Conservation (phyloP, 2,888 invertebrate genomes). For the Stenoptilia bipunctidactyla region DNA sequence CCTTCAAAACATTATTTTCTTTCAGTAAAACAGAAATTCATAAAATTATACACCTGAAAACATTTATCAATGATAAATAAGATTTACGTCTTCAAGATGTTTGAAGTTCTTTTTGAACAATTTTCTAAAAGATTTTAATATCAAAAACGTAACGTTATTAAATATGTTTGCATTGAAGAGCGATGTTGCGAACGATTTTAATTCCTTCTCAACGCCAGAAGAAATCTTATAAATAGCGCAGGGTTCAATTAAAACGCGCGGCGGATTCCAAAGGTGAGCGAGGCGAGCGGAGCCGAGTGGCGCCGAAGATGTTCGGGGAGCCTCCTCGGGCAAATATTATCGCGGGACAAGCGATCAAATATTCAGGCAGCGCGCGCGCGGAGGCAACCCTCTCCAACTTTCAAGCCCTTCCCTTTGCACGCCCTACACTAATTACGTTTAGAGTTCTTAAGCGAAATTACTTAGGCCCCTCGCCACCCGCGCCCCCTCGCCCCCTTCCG, state of each 20-base stretch:
- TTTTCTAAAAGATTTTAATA: constrained; percentile 35
- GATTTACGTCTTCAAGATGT: constrained; percentile 19
- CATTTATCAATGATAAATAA: background rate
- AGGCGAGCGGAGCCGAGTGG: constrained; percentile 58
- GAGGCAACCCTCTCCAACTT: constrained; percentile 74
- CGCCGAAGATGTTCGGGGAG: constrained; percentile 33
- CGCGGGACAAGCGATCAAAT: constrained; percentile 69
- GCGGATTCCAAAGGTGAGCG: too few species aligned
- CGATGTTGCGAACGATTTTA: constrained; percentile 60
- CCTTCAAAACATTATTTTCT: too few species aligned
- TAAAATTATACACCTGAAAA: background rate
- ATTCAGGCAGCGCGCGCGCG: constrained; percentile 51
- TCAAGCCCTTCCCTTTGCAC: constrained; percentile 74
- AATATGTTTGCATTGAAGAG: constrained; percentile 50
- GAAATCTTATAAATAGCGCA: constrained; percentile 49
- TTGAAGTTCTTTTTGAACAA: constrained; percentile 51
- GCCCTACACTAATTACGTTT: constrained; percentile 78
- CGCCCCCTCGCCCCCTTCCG: constrained; percentile 50
- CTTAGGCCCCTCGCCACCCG: constrained; percentile 73
- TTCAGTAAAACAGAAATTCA: too few species aligned
- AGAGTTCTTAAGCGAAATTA: constrained; percentile 78
- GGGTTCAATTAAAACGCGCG: constrained; percentile 63
- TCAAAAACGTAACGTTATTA: constrained; percentile 52
- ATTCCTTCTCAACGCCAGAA: constrained; percentile 60
- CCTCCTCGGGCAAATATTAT: constrained; percentile 68